A percentile compares a stretch with the other conserved stretches of the same genome.
Conservation (phyloP, 2,888 invertebrate species). For the Diadegma fenestrale region DNA sequence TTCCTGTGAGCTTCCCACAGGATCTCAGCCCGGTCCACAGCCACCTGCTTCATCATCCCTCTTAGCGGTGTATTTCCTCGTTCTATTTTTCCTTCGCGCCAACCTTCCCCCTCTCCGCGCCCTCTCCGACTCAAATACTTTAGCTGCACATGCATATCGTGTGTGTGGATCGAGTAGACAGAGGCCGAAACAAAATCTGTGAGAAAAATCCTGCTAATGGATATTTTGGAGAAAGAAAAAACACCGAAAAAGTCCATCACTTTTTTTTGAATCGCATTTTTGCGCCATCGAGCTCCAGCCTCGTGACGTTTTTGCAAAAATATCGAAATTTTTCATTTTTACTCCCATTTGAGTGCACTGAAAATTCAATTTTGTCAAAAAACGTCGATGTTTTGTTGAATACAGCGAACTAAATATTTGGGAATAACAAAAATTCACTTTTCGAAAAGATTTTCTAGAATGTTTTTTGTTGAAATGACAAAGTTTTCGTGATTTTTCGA, state of each 20-base stretch:
- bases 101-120: slow-evolving; percentile 4
- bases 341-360: too few species aligned
- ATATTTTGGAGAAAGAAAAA: not conserved
- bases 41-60: slow-evolving; percentile 81
- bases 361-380: too few species aligned
- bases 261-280: not conserved
- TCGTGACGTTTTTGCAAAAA: not conserved
- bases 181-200: slow-evolving; percentile 46
- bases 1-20: slow-evolving; percentile 84
- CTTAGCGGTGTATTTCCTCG: slow-evolving; percentile 72
- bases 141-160: not conserved
- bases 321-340: not conserved
- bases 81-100: slow-evolving; percentile 42
- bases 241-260: not conserved
- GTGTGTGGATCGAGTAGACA: not conserved
- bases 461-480: too few species aligned
- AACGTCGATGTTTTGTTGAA: too few species aligned
- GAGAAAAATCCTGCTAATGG: slow-evolving; percentile 48
- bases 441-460: too few species aligned
- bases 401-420: too few species aligned
- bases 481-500: too few species aligned
- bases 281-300: not conserved
- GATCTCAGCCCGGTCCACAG: slow-evolving; percentile 77
- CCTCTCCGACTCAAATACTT: not conserved
- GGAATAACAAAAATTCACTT: too few species aligned